These are phyloP conservation scores for Catocala nupta DNA, from an alignment of 2,888 invertebrate species.

Conservation along the genomic window DNA sequence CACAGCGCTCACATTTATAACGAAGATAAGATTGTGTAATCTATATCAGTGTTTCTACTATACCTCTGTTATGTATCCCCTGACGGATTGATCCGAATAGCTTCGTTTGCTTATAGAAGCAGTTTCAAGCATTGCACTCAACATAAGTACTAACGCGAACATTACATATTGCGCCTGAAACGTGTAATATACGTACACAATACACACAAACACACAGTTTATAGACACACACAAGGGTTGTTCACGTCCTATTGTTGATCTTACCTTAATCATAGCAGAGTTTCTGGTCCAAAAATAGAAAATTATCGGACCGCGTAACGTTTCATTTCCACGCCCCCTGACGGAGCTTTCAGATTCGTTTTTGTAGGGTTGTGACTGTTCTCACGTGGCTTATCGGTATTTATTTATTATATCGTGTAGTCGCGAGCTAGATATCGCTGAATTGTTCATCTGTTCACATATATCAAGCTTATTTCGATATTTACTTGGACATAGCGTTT, in stretches of 20 bases:
- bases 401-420: conserved; percentile 29
- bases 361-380: conserved; percentile 49
- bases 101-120: conserved; percentile 88
- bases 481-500: background rate
- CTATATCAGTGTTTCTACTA: conserved; percentile 18
- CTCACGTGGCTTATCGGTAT: conserved; percentile 45
- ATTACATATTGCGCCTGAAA: conserved; percentile 77
- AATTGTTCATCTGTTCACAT: conserved; percentile 23
- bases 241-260: conserved; percentile 36
- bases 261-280: conserved; percentile 82
- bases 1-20: conserved; percentile 6
- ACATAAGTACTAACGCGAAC: conserved; percentile 71
- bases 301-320: conserved; percentile 60
- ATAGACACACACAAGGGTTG: conserved; percentile 44
- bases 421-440: conserved; percentile 21
- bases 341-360: conserved; percentile 57
- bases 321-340: conserved; percentile 71
- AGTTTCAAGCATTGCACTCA: conserved; percentile 70
- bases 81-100: conserved; percentile 93
- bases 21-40: conserved; percentile 16
- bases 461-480: background rate
- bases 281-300: conserved; percentile 67
- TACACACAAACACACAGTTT: conserved; percentile 53
- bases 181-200: conserved; percentile 48
- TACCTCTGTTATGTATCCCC: conserved; percentile 95